These are phyloP conservation scores for Prionailurus bengalensis DNA, from an alignment of 2,113 vertebrate species.

Conservation along the genomic window DNA sequence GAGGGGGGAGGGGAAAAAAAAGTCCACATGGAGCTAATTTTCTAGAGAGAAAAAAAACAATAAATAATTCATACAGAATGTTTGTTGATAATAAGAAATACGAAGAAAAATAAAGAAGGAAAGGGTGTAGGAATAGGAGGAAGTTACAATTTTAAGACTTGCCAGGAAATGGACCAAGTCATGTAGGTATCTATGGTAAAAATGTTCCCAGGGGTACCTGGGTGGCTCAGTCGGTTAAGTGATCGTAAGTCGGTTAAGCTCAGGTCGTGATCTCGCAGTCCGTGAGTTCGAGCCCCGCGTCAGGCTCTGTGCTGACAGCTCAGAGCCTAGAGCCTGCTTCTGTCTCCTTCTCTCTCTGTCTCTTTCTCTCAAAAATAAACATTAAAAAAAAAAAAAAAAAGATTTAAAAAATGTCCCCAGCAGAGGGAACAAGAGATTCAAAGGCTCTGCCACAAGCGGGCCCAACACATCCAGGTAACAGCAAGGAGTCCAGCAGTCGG, in stretches of 20 bases:
- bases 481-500: neutral
- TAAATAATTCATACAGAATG: neutral
- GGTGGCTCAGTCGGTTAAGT: too few relatives aligned
- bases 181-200: neutral
- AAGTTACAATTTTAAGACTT: neutral
- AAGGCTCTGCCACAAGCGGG: neutral
- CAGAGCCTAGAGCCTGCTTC: too few relatives aligned
- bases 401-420: neutral
- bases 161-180: neutral
- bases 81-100: neutral
- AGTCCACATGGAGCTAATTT: neutral
- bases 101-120: neutral
- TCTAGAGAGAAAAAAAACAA: neutral
- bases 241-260: too few relatives aligned
- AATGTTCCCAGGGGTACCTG: neutral
- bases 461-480: neutral
- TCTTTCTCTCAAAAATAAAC: too few relatives aligned
- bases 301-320: too few relatives aligned
- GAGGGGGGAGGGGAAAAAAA: neutral
- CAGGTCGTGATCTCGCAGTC: too few relatives aligned
- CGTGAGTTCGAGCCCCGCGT: too few relatives aligned
- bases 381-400: too few relatives aligned
- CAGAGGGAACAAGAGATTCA: neutral
- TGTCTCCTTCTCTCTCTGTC: too few relatives aligned
- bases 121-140: neutral